phyloP scores from a whole-genome alignment of 2,888 invertebrate genomes.

The Trissolcus brochymenae region DNA sequence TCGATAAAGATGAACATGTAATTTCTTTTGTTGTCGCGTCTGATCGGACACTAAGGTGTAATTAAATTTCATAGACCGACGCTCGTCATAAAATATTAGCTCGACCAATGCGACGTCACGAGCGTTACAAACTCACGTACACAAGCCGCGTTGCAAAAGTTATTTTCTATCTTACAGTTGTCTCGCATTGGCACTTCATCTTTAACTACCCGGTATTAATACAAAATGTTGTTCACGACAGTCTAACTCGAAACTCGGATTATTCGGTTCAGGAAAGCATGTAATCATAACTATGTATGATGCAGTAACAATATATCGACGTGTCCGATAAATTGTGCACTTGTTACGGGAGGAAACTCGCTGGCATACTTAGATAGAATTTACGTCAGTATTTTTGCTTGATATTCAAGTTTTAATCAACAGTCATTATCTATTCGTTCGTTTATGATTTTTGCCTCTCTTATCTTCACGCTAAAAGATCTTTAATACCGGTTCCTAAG shows the following conservation, averaged over 20 bases:
- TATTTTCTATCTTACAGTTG: too few species aligned
- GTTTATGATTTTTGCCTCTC: not conserved
- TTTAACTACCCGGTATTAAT: slow-evolving; percentile 59
- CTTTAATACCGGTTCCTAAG: too few species aligned
- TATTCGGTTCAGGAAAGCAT: slow-evolving; percentile 39
- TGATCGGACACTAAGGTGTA: too few species aligned
- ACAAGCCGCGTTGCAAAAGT: too few species aligned
- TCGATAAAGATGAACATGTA: slow-evolving; percentile 49
- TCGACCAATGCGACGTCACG: too few species aligned
- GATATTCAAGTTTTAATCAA: slow-evolving; percentile 15
- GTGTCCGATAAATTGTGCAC: slow-evolving; percentile 52
- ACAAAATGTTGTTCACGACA: slow-evolving; percentile 55
- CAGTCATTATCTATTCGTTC: not conserved
- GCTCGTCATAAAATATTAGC: too few species aligned
- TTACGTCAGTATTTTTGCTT: slow-evolving; percentile 13
- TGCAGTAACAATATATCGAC: slow-evolving; percentile 48
- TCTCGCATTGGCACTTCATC: slow-evolving; percentile 44
- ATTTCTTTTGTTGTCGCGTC: too few species aligned
- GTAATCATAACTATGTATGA: slow-evolving; percentile 46
- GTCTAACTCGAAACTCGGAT: slow-evolving; percentile 53
- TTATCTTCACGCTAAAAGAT: not conserved
- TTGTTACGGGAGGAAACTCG: slow-evolving; percentile 31
- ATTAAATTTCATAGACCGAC: too few species aligned
- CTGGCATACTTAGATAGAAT: slow-evolving; percentile 32
- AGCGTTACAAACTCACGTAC: too few species aligned